Conservation (phyloP, 2,113 vertebrate genomes). For the Bagarius yarrelli region DNA sequence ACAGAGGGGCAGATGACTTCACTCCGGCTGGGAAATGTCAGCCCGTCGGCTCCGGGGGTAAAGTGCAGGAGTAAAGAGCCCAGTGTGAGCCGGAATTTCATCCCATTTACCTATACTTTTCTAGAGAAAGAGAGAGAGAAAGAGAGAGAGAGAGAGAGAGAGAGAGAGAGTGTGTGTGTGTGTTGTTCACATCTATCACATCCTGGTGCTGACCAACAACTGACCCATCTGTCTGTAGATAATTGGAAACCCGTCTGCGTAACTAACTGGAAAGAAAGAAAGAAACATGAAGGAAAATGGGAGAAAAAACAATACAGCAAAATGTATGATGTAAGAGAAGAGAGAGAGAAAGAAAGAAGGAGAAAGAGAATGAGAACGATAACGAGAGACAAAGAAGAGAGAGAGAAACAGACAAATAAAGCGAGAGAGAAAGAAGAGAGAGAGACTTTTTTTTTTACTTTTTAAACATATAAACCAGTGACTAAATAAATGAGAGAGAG, state of each 20-base stretch:
- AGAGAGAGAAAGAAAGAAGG: too few species aligned
- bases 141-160: not conserved
- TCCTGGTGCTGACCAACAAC: slow-evolving; percentile 18
- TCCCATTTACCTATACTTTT: not conserved
- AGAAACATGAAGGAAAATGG: too few species aligned
- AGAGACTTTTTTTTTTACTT: too few species aligned
- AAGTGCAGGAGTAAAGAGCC: slow-evolving; percentile 24
- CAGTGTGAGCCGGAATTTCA: not conserved
- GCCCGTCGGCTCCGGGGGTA: not conserved
- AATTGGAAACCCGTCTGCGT: slow-evolving; percentile 23
- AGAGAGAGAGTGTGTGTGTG: slow-evolving; percentile 6
- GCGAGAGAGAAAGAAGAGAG: too few species aligned
- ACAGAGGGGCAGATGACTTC: slow-evolving; percentile 31
- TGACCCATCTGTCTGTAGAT: slow-evolving; percentile 33
- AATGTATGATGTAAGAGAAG: too few species aligned
- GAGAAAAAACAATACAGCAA: too few species aligned
- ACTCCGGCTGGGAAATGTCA: slow-evolving; percentile 34
- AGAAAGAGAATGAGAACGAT: too few species aligned
- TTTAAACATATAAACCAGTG: too few species aligned
- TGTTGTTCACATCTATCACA: slow-evolving; percentile 31
- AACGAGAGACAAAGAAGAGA: too few species aligned
- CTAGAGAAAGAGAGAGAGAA: not conserved
- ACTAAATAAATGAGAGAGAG: too few species aligned
- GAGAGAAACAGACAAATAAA: too few species aligned
- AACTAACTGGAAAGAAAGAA: not conserved